Base-by-base conservation (phyloP, 2,888 invertebrate genomes). In the Dryococelus australis region DNA sequence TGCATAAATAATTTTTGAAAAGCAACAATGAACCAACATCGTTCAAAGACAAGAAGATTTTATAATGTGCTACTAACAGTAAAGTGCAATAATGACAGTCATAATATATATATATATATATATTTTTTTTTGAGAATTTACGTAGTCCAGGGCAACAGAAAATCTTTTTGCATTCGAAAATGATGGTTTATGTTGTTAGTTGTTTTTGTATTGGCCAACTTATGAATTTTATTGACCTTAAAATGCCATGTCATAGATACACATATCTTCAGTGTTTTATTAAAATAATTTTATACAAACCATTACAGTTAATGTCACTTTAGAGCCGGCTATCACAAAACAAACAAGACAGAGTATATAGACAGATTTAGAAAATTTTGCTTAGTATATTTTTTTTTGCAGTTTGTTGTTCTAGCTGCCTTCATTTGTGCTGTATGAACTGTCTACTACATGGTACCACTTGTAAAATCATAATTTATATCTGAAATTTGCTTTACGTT, bases 121-220 rank as follows among this genome's bases (percentile, higher is more conserved):
- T n/a, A n/a, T n/a, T n/a, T n/a, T 65, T 65, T 65, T 51, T 0
- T 16, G 65, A 65, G 20, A 65, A 20, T 51, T 20, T 51, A 16
- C 4, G 24, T 5, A 16, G n/a, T 20, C 6, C 0, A n/a, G 35
- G 10, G 24, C 16, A 9, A 16, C 65, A 20, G n/a, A 65, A 85
- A 87, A 86, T 87, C 87, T 88, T 89, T 89, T 88, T 89, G 89
- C 89, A 87, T 88, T 89, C 89, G 89, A 87, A 89, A 89, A 89
- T 88, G 89, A 85, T n/a, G 12, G 28, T 85, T 35, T 85, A 87
- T 47, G 65, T 35, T 84, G 35, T 35, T 35, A 1, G 35, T 43
- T 65, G 6, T 65, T 65, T 20, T 78, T 35, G 65, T 84, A 83
- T 43, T 43, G 88, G 86, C 85, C 86, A 87, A 88, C 78, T 84